phyloP scores from a whole-genome alignment of 2,113 vertebrate species.

The Hoplias malabaricus region DNA sequence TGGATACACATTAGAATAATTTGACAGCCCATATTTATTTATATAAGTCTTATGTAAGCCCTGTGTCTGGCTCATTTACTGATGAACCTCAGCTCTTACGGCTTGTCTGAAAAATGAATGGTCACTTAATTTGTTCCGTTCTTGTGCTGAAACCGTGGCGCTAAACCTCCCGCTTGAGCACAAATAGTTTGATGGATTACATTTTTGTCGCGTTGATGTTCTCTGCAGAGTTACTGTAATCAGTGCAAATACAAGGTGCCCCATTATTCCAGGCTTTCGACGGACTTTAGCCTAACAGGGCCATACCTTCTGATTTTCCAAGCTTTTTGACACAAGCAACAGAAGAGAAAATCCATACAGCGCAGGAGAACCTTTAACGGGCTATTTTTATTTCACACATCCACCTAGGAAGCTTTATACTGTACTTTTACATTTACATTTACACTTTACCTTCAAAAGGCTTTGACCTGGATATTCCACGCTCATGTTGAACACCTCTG shows the following conservation, averaged over 20 bases:
- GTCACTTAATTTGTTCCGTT: not conserved
- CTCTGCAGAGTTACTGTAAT: slow-evolving; percentile 19
- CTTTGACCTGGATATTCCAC: not conserved
- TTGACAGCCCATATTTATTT: too few species aligned
- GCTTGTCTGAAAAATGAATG: not conserved
- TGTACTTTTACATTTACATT: too few species aligned
- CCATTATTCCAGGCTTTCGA: not conserved
- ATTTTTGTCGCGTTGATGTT: slow-evolving; percentile 14
- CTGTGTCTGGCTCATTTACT: not conserved
- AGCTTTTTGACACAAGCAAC: not conserved
- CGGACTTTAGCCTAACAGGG: not conserved
- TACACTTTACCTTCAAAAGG: not conserved
- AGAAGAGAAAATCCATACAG: not conserved
- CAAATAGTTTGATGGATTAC: slow-evolving; percentile 27
- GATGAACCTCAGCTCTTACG: not conserved
- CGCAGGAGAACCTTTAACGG: not conserved
- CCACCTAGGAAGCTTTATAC: not conserved
- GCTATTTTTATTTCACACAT: not conserved
- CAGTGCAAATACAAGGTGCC: not conserved
- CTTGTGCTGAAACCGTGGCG: not conserved
- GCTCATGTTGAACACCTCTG: too few species aligned
- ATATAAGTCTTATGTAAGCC: too few species aligned
- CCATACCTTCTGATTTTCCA: not conserved
- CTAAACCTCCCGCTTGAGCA: not conserved
- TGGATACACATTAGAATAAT: too few species aligned